Evolutionary conservation across 2,113 vertebrate species (phyloP), one percentile per base, ranked within the genome.

Genomic region (Chaetops frenatus): DNA sequence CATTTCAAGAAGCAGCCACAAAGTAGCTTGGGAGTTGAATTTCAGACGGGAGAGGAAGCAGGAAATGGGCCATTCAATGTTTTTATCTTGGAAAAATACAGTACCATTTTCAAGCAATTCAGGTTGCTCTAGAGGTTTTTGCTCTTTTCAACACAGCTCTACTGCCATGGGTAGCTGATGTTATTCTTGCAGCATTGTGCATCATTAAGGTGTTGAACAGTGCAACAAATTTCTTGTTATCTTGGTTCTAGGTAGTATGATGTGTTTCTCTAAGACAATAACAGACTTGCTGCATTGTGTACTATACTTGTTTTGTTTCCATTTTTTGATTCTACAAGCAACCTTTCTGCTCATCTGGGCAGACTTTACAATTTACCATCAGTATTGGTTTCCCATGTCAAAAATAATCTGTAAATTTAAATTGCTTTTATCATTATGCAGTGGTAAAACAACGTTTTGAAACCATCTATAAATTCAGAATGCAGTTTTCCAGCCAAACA

Each of bases 401-500:
- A 74, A 91, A 95, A 70, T 21, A 38, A 70, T 42, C 27, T 57
- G 29, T 36, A 83, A 73, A 85, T 81, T 82, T 73, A 85, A 86
- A 86, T 42, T 74, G 71, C 20, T 78, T 77, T 94, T 78, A 47
- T 90, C 47, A 48, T 88, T 81, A 90, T 70, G 92, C 79, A 86
- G 51, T 61, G 51, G 61, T 91, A 92, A 95, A 97, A 94, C 38
- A 80, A 82, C 70, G 73, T 66, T 83, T 81, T 82, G 76, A 81
- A 96, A 82, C 44, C 54, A 94, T 20, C 62, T 61, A 56, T 94
- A 88, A 94, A 83, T 79, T 96, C 79, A 87, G 54, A 86, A 95
- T 81, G 82, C 69, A 79, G 89, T 93, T 92, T 97, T 94, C 40
- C 38, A 95, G 71, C 11, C 74, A 90, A 95, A 95, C 61, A 87